phyloP scores from a whole-genome alignment of 2,888 invertebrate species.

The Oegoconia quadripuncta region DNA sequence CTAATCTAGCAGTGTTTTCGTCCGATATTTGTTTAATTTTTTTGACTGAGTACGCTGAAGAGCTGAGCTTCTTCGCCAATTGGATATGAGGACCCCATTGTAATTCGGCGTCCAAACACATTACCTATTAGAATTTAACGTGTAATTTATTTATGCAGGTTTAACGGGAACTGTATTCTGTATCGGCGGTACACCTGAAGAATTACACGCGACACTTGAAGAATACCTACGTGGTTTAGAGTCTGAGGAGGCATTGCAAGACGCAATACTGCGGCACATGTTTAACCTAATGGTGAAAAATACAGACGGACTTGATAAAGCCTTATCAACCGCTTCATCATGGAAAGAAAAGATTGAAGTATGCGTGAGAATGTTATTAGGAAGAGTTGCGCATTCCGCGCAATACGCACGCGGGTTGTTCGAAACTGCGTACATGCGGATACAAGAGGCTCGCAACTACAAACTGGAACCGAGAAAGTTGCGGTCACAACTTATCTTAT shows the following conservation, averaged over 20 bases:
- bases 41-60: too few relatives aligned
- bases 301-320: slow-evolving; percentile 18
- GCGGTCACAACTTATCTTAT: slow-evolving; percentile 33
- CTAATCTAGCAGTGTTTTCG: too few relatives aligned
- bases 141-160: not conserved
- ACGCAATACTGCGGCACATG: slow-evolving; percentile 43
- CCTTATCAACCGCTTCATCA: slow-evolving; percentile 15
- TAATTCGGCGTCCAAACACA: too few relatives aligned
- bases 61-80: too few relatives aligned
- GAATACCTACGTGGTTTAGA: slow-evolving; percentile 20
- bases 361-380: slow-evolving; percentile 36
- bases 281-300: slow-evolving; percentile 33
- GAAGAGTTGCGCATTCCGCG: slow-evolving; percentile 41
- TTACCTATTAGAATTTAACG: not conserved
- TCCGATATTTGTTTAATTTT: not conserved
- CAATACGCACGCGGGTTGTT: slow-evolving; percentile 44
- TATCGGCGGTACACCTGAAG: slow-evolving; percentile 43
- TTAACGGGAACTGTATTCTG: slow-evolving; percentile 44
- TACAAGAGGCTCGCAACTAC: slow-evolving; percentile 25
- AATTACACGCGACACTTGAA: slow-evolving; percentile 26
- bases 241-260: slow-evolving; percentile 37
- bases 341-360: slow-evolving; percentile 34
- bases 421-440: slow-evolving; percentile 35
- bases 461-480: slow-evolving; percentile 21
- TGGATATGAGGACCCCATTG: too few relatives aligned